Conservation (phyloP, 2,797 vertebrate genomes). For the Luscinia luscinia region DNA sequence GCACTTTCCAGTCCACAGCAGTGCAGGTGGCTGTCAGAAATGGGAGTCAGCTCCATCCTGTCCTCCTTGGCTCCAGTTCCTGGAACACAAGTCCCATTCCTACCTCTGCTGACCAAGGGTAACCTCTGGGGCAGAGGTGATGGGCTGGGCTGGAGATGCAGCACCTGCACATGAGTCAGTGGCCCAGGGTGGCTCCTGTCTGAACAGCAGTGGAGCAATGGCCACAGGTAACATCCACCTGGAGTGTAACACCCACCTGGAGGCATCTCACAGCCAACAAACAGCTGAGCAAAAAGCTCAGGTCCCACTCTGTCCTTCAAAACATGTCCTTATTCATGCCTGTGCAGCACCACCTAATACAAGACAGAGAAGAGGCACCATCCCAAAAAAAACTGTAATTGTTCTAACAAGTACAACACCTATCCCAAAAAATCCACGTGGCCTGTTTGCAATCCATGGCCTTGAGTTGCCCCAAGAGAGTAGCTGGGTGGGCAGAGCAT, state of each 20-base stretch:
- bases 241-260: no score
- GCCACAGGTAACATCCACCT: not conserved
- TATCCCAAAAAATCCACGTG: not conserved
- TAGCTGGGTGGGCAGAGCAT: rapidly evolving
- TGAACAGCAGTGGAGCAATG: not conserved
- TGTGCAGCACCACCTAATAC: not conserved
- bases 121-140: not conserved
- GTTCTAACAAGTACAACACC: not conserved
- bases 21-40: not conserved
- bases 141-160: not conserved
- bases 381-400: not conserved
- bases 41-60: not conserved
- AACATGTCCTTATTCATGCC: not conserved
- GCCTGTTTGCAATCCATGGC: not conserved
- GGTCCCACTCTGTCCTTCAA: not conserved
- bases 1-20: not conserved
- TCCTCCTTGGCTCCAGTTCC: not conserved
- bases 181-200: not conserved
- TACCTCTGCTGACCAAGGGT: not conserved
- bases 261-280: not conserved
- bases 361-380: not conserved
- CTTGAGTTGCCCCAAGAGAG: not conserved
- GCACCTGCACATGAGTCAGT: not conserved
- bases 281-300: not conserved
- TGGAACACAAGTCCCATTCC: not conserved